Evolutionary conservation across 2,113 vertebrate genomes (phyloP), one percentile per base, ranked within the genome.

Genomic region (Corythoichthys haematopterus): DNA sequence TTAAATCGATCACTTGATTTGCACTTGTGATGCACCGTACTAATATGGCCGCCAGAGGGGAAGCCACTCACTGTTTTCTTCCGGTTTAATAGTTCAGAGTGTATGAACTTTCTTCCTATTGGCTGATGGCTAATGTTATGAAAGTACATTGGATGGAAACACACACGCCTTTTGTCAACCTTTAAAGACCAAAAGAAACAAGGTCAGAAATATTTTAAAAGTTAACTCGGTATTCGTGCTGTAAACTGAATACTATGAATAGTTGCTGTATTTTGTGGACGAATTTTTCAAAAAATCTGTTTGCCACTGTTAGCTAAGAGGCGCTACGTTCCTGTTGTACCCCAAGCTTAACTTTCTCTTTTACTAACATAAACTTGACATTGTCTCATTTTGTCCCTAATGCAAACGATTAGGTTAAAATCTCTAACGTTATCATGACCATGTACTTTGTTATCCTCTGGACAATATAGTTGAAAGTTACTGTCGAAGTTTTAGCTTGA

Each of bases 171-270:
- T 72, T 43, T 11, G 4, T 37, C 67, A 7, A 6, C 37, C 35
- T 35, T 57, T 57, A 51, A 8, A 38, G 35, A 79, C 7, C 59
- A 69, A n/a, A 83, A 81, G 69, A 77, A 57, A 57, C 87, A 90
- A 90, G 89, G 89, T 90, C 89, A 90, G 88, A 78, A 79, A 79
- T n/a, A 0, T 37, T 1, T 45, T 15, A 1, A 8, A 33, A 10
- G 15, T 47, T 15, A 38, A 4, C n/a, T 13, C 33, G 4, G 65
- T 45, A 53, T 37, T 0, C 4, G 9, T 13, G 1, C 0, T 36
- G 2, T 60, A 0, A 66, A 14, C 16, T 40, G 6, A 1, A 37
- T 37, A 4, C 4, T 6, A 37, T 36, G 2, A 2, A 12, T 33
- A 28, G 28, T 7, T 37, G 0, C 4, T 15, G 2, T 1, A n/a